Evolutionary conservation across 2,797 vertebrate genomes (phyloP).

Genomic region (Enteromius treurensis): DNA sequence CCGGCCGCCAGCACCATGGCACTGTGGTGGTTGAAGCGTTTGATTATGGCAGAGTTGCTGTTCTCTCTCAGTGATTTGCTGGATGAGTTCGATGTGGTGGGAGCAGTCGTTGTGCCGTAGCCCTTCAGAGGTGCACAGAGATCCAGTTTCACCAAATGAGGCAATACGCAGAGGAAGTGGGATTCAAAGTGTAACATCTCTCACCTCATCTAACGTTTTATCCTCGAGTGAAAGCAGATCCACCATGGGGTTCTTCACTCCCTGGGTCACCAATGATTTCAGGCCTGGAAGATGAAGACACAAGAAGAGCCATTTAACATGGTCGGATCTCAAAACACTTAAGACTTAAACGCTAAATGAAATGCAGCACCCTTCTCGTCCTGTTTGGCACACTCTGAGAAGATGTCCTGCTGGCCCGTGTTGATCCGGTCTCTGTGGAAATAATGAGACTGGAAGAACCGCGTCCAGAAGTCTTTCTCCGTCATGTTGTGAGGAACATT

Average conservation of each 20-base stretch:
- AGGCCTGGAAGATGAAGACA: slow-evolving; percentile 77
- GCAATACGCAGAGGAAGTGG: not conserved
- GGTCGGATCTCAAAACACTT: not conserved
- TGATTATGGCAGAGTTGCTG: slow-evolving; percentile 97
- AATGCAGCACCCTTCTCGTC: slow-evolving; percentile 89
- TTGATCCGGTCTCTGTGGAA: slow-evolving; percentile 97
- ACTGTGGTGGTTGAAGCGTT: slow-evolving; percentile 98
- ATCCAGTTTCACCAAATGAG: not conserved
- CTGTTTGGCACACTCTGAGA: slow-evolving; percentile 97
- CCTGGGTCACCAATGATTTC: slow-evolving; percentile 93
- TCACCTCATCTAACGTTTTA: slow-evolving; percentile 95
- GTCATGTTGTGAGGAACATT: slow-evolving; percentile 97
- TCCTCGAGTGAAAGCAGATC: slow-evolving; percentile 93
- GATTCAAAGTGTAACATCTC: not conserved
- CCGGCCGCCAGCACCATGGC: slow-evolving; percentile 98
- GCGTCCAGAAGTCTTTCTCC: slow-evolving; percentile 98
- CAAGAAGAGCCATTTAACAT: not conserved
- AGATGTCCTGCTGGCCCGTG: slow-evolving; percentile 94
- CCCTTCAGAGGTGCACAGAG: slow-evolving; percentile 76
- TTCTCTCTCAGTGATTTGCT: slow-evolving; percentile 89
- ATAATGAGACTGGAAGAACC: slow-evolving; percentile 99
- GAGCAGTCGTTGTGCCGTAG: slow-evolving; percentile 82
- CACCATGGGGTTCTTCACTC: slow-evolving; percentile 95
- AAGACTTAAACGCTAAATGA: not conserved
- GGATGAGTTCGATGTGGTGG: slow-evolving; percentile 83